These are phyloP conservation scores for Mamestra brassicae DNA, from an alignment of 2,888 invertebrate genomes.

Conservation along the genomic window DNA sequence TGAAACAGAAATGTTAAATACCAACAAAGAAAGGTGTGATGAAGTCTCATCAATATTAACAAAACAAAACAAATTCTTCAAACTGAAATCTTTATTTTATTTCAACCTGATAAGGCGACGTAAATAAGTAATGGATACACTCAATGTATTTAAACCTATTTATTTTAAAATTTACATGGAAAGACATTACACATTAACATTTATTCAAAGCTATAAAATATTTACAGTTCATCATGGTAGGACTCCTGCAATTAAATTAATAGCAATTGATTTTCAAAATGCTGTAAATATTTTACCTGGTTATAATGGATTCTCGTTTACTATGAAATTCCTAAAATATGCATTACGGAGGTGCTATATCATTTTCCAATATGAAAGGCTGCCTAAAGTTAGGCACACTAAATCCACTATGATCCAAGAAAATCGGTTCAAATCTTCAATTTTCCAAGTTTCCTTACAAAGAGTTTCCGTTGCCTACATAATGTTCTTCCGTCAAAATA, in stretches of 20 bases:
- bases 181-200: not conserved
- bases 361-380: slow-evolving; percentile 62
- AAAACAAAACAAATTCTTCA: not conserved
- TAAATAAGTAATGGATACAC: not conserved
- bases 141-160: not conserved
- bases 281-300: not conserved
- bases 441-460: slow-evolving; percentile 63
- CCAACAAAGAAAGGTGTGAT: slow-evolving; percentile 19
- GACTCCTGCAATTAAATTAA: not conserved
- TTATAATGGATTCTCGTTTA: not conserved
- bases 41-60: not conserved
- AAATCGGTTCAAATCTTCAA: slow-evolving; percentile 70
- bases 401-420: slow-evolving; percentile 71
- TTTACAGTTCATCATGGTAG: not conserved
- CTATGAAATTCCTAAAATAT: slow-evolving; percentile 42
- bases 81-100: not conserved
- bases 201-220: not conserved
- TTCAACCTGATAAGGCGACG: not conserved
- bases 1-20: slow-evolving; percentile 68
- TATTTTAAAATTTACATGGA: slow-evolving; percentile 1
- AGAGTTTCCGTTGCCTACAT: slow-evolving; percentile 33
- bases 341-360: slow-evolving; percentile 46
- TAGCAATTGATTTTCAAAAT: not conserved
- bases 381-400: slow-evolving; percentile 55
- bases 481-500: slow-evolving; percentile 30